Percentiles rank a stretch among this genome's conserved stretches.
These are phyloP conservation scores for Vanacampus margaritifer DNA, from an alignment of 2,113 vertebrate species.

Conservation along the genomic window DNA sequence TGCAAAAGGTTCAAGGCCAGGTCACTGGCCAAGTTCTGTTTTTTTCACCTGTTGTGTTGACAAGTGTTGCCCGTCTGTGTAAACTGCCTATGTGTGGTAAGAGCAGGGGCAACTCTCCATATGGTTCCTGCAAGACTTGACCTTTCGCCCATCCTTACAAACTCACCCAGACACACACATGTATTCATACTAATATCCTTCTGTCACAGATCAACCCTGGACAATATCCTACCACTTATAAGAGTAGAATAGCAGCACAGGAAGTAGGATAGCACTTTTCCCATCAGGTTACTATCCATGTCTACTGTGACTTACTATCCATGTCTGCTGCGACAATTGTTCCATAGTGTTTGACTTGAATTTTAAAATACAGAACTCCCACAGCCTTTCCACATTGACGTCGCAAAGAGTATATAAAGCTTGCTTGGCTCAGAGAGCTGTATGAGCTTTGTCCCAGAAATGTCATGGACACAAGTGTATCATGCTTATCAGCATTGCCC, in stretches of 20 bases:
- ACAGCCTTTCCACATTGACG: constrained; percentile 12
- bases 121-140: constrained; percentile 66
- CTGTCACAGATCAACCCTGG: constrained; percentile 60
- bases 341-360: constrained; percentile 14
- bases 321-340: constrained; percentile 26
- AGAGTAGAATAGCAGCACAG: constrained; percentile 43
- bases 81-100: constrained; percentile 17
- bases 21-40: constrained; percentile 27
- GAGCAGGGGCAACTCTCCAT: constrained; percentile 59
- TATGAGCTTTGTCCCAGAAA: constrained; percentile 52
- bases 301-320: neutral
- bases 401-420: constrained; percentile 23
- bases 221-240: constrained; percentile 55
- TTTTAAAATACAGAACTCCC: constrained; percentile 23
- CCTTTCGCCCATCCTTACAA: constrained; percentile 29
- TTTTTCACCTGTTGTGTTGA: constrained; percentile 69
- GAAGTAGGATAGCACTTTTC: constrained; percentile 27
- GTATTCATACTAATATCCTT: constrained; percentile 19
- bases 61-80: constrained; percentile 52
- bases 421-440: constrained; percentile 27
- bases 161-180: constrained; percentile 8
- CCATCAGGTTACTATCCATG: constrained; percentile 24
- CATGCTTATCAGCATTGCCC: constrained; percentile 8
- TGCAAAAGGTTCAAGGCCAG: constrained; percentile 48
- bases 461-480: constrained; percentile 52